These are phyloP conservation scores for Megaceryle alcyon DNA, from an alignment of 2,797 vertebrate species.

Conservation along the genomic window DNA sequence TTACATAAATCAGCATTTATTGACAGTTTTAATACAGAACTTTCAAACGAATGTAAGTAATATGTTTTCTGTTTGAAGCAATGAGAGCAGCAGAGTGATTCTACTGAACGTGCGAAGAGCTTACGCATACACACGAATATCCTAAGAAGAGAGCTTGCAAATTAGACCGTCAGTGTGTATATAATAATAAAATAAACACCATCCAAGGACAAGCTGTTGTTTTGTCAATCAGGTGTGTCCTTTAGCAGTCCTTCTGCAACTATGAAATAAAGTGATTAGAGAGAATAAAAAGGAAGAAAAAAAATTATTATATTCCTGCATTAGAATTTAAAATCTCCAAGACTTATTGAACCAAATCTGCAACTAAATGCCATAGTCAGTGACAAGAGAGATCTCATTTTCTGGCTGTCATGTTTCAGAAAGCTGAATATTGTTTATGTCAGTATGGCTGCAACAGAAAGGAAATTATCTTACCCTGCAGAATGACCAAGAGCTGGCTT, in stretches of 20 bases:
- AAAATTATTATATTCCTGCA: slow-evolving; percentile 69
- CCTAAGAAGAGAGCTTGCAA: background rate
- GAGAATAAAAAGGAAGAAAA: slow-evolving; percentile 69
- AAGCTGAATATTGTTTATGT: slow-evolving; percentile 41
- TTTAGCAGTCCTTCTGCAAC: slow-evolving; percentile 69
- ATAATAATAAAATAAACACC: slow-evolving; percentile 54
- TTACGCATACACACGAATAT: background rate
- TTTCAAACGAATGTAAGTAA: background rate
- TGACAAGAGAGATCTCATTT: slow-evolving; percentile 77
- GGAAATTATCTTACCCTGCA: slow-evolving; percentile 53
- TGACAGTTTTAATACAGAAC: slow-evolving; percentile 12
- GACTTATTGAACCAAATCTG: slow-evolving; percentile 76
- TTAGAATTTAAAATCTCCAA: slow-evolving; percentile 69
- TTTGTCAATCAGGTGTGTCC: slow-evolving; percentile 67
- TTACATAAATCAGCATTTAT: slow-evolving; percentile 24
- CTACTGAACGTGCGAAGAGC: background rate
- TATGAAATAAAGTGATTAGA: slow-evolving; percentile 74
- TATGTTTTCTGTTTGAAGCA: background rate
- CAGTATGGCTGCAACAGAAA: slow-evolving; percentile 58
- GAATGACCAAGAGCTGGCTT: slow-evolving; percentile 44
- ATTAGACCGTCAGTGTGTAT: slow-evolving; percentile 36
- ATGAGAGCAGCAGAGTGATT: background rate
- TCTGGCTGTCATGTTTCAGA: slow-evolving; percentile 74
- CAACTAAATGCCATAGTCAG: slow-evolving; percentile 73
- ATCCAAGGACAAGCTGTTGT: slow-evolving; percentile 57